A percentile compares a stretch with the other conserved stretches of the same genome.
These are phyloP conservation scores for Parazoanthus darwini DNA, from an alignment of 92 coral and sea anemone genomes.

Conservation along the genomic window DNA sequence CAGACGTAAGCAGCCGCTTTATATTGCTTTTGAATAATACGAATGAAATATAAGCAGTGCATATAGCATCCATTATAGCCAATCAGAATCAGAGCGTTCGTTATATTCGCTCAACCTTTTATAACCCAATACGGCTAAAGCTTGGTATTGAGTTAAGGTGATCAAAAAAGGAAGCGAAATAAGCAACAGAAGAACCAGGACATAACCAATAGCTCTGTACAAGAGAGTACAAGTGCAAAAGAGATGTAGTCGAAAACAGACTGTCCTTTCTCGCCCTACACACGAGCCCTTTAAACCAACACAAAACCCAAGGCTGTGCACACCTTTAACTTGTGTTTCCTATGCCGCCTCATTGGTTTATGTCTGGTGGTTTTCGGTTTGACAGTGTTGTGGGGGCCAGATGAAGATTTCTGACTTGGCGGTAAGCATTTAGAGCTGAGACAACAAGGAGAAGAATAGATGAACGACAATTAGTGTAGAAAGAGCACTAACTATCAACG, in stretches of 20 bases:
- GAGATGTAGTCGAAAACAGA: not conserved
- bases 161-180: not conserved
- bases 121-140: no score
- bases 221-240: not conserved
- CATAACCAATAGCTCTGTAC: not conserved
- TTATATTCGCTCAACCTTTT: no score
- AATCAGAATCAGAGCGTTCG: no score
- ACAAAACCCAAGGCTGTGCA: not conserved
- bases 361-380: not conserved
- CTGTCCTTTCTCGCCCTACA: not conserved
- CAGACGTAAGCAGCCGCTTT: no score
- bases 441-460: not conserved
- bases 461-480: not conserved
- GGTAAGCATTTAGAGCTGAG: slow-evolving; percentile 8
- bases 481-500: not conserved
- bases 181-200: not conserved
- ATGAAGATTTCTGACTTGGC: not conserved
- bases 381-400: not conserved
- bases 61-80: no score
- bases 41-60: no score
- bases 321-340: slow-evolving; percentile 22
- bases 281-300: not conserved
- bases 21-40: no score
- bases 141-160: no score
- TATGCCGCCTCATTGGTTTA: not conserved